These are phyloP conservation scores for Morone chrysops DNA, from an alignment of 2,113 vertebrate genomes.

Conservation along the genomic window DNA sequence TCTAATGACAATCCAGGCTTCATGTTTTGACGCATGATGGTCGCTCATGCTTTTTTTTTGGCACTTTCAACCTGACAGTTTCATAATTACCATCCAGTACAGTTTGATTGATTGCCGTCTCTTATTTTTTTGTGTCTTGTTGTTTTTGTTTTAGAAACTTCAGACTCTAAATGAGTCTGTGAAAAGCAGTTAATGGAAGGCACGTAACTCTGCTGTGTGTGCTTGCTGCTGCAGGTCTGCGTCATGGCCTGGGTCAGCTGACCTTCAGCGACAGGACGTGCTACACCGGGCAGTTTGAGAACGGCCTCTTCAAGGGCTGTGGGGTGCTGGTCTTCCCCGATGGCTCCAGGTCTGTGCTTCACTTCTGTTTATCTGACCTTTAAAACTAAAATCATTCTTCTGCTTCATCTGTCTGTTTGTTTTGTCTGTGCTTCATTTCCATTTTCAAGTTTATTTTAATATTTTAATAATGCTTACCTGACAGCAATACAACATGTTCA, in stretches of 20 bases:
- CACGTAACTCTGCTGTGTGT: neutral
- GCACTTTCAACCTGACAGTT: too few species aligned
- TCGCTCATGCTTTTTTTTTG: too few species aligned
- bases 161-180: neutral
- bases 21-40: too few species aligned
- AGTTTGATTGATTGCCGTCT: too few species aligned
- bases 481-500: neutral
- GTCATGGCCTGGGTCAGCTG: slow-evolving; percentile 95
- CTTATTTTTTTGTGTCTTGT: too few species aligned
- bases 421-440: neutral
- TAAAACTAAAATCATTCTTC: neutral
- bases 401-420: neutral
- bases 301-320: slow-evolving; percentile 95
- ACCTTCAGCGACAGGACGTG: slow-evolving; percentile 93
- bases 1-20: too few species aligned
- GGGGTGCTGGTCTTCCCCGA: slow-evolving; percentile 94
- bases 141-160: neutral
- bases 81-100: too few species aligned
- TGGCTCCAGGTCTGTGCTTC: slow-evolving; percentile 88
- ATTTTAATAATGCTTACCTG: neutral
- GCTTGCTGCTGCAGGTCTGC: slow-evolving; percentile 85
- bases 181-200: neutral
- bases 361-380: neutral
- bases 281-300: slow-evolving; percentile 97
- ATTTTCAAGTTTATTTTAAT: neutral